These are phyloP conservation scores for Dascillus cervinus DNA, from an alignment of 2,888 invertebrate species.

Conservation along the genomic window DNA sequence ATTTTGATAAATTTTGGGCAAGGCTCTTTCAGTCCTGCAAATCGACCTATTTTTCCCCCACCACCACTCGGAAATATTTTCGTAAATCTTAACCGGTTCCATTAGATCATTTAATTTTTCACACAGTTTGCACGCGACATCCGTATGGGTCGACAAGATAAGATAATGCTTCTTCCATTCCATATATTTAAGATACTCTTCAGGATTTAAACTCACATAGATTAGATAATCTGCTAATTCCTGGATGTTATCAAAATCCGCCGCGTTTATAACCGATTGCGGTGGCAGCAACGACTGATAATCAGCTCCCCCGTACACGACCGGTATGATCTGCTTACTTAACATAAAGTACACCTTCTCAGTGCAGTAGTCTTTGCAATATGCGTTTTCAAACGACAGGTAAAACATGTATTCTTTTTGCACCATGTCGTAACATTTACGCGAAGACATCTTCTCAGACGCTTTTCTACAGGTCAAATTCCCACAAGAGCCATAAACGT, in stretches of 20 bases:
- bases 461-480: slow-evolving; percentile 28
- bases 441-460: slow-evolving; percentile 4
- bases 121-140: slow-evolving; percentile 26
- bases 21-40: slow-evolving; percentile 1
- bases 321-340: slow-evolving; percentile 54
- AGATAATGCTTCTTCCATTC: slow-evolving; percentile 45
- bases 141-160: slow-evolving; percentile 13
- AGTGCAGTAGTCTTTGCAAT: slow-evolving; percentile 57
- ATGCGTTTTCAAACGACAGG: slow-evolving; percentile 62
- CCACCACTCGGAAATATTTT: slow-evolving; percentile 23
- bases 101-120: slow-evolving; percentile 23
- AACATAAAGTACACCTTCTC: slow-evolving; percentile 52
- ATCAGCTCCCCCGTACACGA: slow-evolving; percentile 58
- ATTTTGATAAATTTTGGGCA: slow-evolving; percentile 9
- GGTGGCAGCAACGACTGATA: slow-evolving; percentile 49
- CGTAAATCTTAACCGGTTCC: slow-evolving; percentile 17
- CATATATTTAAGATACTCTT: slow-evolving; percentile 50
- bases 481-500: slow-evolving; percentile 57
- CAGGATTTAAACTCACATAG: slow-evolving; percentile 43
- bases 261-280: slow-evolving; percentile 49
- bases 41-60: slow-evolving; percentile 2
- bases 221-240: slow-evolving; percentile 47
- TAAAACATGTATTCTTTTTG: slow-evolving; percentile 61
- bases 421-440: slow-evolving; percentile 40
- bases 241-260: slow-evolving; percentile 45